phyloP scores from a whole-genome alignment of 2,888 invertebrate genomes.

The Abrostola tripartita region DNA sequence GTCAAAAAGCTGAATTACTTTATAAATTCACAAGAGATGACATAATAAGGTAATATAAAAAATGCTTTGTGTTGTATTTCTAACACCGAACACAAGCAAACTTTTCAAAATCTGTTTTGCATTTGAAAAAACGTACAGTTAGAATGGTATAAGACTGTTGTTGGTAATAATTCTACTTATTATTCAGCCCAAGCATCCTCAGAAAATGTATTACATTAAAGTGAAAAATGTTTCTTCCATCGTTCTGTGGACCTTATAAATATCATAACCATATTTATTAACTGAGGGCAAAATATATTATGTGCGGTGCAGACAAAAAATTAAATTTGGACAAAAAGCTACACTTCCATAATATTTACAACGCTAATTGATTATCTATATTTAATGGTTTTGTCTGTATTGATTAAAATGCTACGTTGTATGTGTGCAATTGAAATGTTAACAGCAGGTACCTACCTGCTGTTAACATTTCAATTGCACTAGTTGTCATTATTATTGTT shows the following conservation, averaged over 20 bases:
- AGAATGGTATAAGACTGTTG: conserved; percentile 21
- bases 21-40: conserved; percentile 1
- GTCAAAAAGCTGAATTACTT: conserved; percentile 15
- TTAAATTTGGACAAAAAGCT: not conserved
- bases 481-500: no score
- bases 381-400: not conserved
- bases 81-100: conserved; percentile 31
- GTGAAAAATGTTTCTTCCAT: conserved; percentile 19
- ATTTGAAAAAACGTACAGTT: conserved; percentile 40
- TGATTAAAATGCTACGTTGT: no score
- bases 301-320: not conserved
- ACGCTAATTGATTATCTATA: not conserved
- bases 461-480: no score
- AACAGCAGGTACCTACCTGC: no score
- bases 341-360: not conserved
- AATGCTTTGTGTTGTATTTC: conserved; percentile 11
- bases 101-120: conserved; percentile 38
- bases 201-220: conserved; percentile 25
- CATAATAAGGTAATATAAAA: not conserved
- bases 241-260: conserved; percentile 8
- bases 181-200: conserved; percentile 26
- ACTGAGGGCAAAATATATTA: conserved; percentile 13
- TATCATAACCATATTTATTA: conserved; percentile 31
- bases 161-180: conserved; percentile 29
- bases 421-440: no score